Evolutionary conservation across 2,888 invertebrate species (phyloP).

Genomic region (Trichopria drosophilae): DNA sequence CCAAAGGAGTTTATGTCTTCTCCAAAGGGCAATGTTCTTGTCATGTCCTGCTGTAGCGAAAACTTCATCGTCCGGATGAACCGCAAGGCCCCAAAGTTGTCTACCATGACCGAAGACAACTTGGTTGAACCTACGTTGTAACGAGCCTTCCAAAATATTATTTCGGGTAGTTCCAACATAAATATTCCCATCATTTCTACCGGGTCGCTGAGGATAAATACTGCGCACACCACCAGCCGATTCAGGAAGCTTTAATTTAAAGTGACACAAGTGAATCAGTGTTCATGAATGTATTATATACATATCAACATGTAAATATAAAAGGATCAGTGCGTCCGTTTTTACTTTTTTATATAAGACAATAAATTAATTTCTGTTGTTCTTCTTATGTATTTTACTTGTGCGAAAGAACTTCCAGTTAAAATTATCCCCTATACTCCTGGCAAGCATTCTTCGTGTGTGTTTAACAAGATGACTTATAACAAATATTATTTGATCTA

Average conservation of each 20-base stretch:
- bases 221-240: constrained; percentile 86
- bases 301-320: too few species aligned
- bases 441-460: too few species aligned
- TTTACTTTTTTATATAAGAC: background rate
- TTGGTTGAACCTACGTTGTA: constrained; percentile 84
- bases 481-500: too few species aligned
- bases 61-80: constrained; percentile 87
- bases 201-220: constrained; percentile 85
- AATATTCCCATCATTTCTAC: constrained; percentile 85
- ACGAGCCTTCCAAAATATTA: constrained; percentile 85
- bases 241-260: constrained; percentile 72
- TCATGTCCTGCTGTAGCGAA: constrained; percentile 92
- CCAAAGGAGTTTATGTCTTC: constrained; percentile 85
- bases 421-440: too few species aligned
- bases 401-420: too few species aligned
- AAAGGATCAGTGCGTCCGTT: too few species aligned
- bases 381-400: background rate
- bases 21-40: constrained; percentile 88
- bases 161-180: constrained; percentile 90
- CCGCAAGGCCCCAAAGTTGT: constrained; percentile 83
- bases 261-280: too few species aligned
- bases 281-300: too few species aligned
- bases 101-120: constrained; percentile 87
- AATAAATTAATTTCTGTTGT: constrained; percentile 1
- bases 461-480: too few species aligned